Conservation (phyloP, 2,113 vertebrate species). For the Gopherus evgoodei region DNA sequence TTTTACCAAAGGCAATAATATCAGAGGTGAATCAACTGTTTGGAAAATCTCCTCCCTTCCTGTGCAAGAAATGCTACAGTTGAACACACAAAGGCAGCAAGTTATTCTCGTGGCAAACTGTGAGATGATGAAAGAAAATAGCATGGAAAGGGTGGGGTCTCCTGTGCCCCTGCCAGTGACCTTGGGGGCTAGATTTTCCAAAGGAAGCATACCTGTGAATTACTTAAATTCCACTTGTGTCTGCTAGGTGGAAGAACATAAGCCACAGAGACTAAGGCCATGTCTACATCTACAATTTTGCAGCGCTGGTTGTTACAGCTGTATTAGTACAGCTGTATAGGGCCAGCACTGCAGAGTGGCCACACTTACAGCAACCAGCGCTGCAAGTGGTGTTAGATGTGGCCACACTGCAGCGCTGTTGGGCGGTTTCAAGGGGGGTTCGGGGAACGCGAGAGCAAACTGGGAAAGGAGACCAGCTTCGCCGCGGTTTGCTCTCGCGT, state of each 20-base stretch:
- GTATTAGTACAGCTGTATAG: too few species aligned
- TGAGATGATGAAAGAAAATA: slow-evolving; percentile 41
- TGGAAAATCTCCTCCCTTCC: slow-evolving; percentile 60
- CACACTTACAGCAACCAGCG: too few species aligned
- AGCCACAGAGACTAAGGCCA: background rate
- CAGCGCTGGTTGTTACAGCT: too few species aligned
- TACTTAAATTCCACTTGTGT: background rate
- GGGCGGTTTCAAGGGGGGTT: too few species aligned
- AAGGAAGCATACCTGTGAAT: rapidly evolving
- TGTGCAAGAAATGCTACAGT: slow-evolving; percentile 6
- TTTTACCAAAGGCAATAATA: slow-evolving; percentile 22
- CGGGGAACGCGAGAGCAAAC: too few species aligned
- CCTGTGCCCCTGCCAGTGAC: rapidly evolving
- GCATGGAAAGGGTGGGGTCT: slow-evolving; percentile 5
- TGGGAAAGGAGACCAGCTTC: too few species aligned
- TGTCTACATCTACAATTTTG: too few species aligned
- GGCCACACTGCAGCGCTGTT: too few species aligned
- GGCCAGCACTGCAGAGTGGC: too few species aligned
- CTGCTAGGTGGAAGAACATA: rapidly evolving
- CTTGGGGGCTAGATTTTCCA: background rate
- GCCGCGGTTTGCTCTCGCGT: too few species aligned
- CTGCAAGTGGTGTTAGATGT: too few species aligned
- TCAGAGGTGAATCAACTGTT: slow-evolving; percentile 4
- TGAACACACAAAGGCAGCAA: background rate
- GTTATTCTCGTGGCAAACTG: background rate